Evolutionary conservation across 2,113 vertebrate genomes (phyloP), one percentile per base, ranked within the genome.

Genomic region (Grus americana): DNA sequence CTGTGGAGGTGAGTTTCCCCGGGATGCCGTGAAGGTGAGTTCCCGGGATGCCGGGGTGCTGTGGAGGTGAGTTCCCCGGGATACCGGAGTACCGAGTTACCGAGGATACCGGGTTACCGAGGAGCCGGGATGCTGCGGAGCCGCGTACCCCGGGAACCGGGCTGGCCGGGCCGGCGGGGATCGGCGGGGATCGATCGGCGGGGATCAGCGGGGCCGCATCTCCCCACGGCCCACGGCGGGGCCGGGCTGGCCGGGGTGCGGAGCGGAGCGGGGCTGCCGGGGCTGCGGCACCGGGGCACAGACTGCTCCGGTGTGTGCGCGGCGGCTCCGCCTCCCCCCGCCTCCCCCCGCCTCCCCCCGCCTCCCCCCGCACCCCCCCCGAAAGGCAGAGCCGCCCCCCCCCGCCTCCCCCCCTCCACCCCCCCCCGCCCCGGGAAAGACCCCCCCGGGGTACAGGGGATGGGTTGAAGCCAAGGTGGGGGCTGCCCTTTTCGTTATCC

Each of bases 241-340:
- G 30, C 16, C n/a, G 3, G 7, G 65, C 65, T 42, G 42, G 4
- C 17, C 54, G 30, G 63, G 27, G n/a, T 22, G 70, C 63, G 4
- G 15, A 71, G 52, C 12, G 42, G 44, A 82, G 89, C 54, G 73
- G 89, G 62, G 92, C 74, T 91, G 87, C 24, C 34, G 83, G 54
- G 42, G 97, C 89, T 97, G 97, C 74, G 73, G 87, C 93, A 82
- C 42, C 86, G 68, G 30, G n/a, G 18, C 78, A n/a, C 74, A 42
- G 72, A 34, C 84, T 22, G 87, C 93, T 68, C 79, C 80, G 21
- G 50, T 49, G 86, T 79, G 80, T 4, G 75, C 30, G 42, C 10
- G 42, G 70, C 36, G 30, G 54, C 50, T 5, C 79, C 65, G 49
- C 61, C 58, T 27, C 57, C 57, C 18, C 38, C 38, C 38, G 38